Evolutionary conservation across 2,797 vertebrate species (phyloP).

Genomic region (Pseudochirops corinnae): DNA sequence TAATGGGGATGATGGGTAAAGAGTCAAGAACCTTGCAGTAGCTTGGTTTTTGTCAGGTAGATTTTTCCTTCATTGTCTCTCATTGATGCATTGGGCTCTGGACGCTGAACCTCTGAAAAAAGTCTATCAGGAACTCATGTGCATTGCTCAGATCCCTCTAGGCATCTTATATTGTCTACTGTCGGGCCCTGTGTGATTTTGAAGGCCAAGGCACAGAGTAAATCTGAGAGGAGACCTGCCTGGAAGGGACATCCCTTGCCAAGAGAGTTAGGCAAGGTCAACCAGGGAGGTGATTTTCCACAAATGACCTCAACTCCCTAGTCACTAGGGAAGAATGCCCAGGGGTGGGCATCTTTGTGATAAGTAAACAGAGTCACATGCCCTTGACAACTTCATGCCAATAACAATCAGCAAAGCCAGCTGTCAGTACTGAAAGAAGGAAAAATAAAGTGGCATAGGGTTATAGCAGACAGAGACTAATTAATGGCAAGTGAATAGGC

Average conservation of each 20-base stretch:
- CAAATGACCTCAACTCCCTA: not conserved
- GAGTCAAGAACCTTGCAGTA: not conserved
- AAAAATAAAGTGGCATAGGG: not conserved
- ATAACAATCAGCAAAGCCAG: not conserved
- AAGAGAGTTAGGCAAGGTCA: not conserved
- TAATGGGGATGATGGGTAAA: not conserved
- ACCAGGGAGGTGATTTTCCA: not conserved
- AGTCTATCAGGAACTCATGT: not conserved
- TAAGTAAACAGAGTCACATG: not conserved
- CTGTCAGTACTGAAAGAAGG: not conserved
- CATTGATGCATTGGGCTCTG: not conserved
- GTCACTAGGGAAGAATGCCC: not conserved
- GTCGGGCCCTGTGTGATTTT: not conserved
- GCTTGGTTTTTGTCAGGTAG: not conserved
- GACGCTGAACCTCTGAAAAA: not conserved
- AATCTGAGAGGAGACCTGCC: not conserved
- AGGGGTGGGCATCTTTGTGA: not conserved
- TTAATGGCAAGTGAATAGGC: not conserved
- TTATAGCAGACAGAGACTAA: not conserved
- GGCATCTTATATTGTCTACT: not conserved
- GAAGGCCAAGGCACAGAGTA: not conserved
- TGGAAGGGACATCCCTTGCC: not conserved
- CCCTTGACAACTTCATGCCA: not conserved
- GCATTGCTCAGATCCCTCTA: not conserved
- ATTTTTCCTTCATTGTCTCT: not conserved